Evolutionary conservation across 2,888 invertebrate species (phyloP).

Genomic region (Hirtodrosophila histrioides): DNA sequence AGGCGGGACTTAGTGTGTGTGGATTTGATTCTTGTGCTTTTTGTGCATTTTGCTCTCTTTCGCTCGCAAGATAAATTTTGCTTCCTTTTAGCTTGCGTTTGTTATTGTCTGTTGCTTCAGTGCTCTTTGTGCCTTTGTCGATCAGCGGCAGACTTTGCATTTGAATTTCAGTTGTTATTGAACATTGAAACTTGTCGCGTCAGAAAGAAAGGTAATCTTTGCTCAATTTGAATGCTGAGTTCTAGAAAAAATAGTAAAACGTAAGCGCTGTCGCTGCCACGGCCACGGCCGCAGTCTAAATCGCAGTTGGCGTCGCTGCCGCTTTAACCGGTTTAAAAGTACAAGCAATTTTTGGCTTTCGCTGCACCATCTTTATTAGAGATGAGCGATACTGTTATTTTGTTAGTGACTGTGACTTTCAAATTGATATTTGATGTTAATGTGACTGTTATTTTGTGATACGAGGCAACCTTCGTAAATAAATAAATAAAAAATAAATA

Average conservation of each 20-base stretch:
- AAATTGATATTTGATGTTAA: no score
- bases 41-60: conserved; percentile 14
- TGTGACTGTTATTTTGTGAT: no score
- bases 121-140: conserved; percentile 50
- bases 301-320: conserved; percentile 11
- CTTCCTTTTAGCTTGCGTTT: conserved; percentile 35
- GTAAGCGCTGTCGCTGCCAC: neutral
- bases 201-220: conserved; percentile 50
- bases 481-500: no score
- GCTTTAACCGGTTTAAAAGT: conserved; percentile 42
- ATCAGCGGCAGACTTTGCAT: conserved; percentile 41
- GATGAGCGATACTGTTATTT: no score
- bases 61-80: conserved; percentile 35
- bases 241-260: conserved; percentile 17
- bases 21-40: conserved; percentile 21
- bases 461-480: no score
- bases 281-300: no score
- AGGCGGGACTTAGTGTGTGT: conserved; percentile 33
- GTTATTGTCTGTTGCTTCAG: conserved; percentile 24
- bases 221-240: conserved; percentile 18
- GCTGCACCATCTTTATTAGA: neutral
- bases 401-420: no score
- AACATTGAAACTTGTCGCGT: conserved; percentile 68
- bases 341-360: conserved; percentile 8
- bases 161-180: conserved; percentile 58